Evolutionary conservation across 2,888 invertebrate genomes (phyloP).

Genomic region (Lathronympha strigana): DNA sequence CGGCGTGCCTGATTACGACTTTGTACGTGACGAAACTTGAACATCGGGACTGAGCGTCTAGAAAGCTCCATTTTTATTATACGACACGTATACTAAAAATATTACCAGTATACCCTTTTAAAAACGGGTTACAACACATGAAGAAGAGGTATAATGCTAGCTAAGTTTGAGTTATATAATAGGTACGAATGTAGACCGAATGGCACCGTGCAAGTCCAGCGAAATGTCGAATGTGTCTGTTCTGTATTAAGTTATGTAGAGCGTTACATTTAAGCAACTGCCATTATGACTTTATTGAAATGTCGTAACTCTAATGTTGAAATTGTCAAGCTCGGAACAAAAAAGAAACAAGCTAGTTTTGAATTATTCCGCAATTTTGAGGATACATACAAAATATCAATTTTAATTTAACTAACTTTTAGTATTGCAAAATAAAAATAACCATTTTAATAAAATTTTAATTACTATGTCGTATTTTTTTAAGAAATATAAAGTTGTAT

Average conservation of each 20-base stretch:
- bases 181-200: slow-evolving; percentile 46
- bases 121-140: neutral
- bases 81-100: neutral
- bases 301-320: slow-evolving; percentile 31
- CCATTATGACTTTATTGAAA: slow-evolving; percentile 50
- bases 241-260: slow-evolving; percentile 51
- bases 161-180: slow-evolving; percentile 40
- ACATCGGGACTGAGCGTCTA: slow-evolving; percentile 12
- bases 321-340: slow-evolving; percentile 12
- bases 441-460: too few species aligned
- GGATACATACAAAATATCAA: too few species aligned
- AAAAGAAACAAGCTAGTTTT: too few species aligned
- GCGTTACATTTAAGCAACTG: slow-evolving; percentile 53
- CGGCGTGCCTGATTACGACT: slow-evolving; percentile 61
- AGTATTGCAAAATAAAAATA: too few species aligned
- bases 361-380: too few species aligned
- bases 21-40: slow-evolving; percentile 46
- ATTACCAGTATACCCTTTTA: neutral
- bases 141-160: neutral
- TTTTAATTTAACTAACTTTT: too few species aligned
- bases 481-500: too few species aligned
- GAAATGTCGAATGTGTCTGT: slow-evolving; percentile 48
- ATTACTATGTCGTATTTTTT: too few species aligned
- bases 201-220: slow-evolving; percentile 35
- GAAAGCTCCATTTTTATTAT: slow-evolving; percentile 40